Evolutionary conservation across 2,113 vertebrate genomes (phyloP).

Genomic region (Pelodiscus sinensis): DNA sequence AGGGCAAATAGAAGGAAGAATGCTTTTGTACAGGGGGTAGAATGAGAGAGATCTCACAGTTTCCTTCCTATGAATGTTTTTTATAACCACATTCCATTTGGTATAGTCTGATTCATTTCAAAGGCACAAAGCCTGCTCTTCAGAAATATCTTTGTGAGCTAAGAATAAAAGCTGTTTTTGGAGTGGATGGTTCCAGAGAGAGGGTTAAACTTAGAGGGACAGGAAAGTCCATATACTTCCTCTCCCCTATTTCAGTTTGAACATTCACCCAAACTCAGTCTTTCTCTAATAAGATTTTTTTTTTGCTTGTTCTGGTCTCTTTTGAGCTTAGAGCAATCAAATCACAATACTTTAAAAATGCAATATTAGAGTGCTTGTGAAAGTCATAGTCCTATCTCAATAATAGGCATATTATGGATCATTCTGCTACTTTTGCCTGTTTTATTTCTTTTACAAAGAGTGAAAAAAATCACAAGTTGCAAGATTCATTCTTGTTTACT

Average conservation of each 20-base stretch:
- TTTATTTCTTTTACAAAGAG: not conserved
- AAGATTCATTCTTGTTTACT: not conserved
- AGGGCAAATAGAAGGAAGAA: not conserved
- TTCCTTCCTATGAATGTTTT: not conserved
- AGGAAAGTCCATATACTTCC: not conserved
- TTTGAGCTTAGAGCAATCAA: not conserved
- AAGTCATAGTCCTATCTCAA: rapidly evolving
- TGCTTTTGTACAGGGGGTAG: not conserved
- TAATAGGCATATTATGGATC: not conserved
- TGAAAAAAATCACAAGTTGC: not conserved
- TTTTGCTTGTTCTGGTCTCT: not conserved
- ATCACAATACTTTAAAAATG: not conserved
- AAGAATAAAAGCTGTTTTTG: not conserved
- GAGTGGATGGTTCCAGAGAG: not conserved
- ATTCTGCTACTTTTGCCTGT: not conserved
- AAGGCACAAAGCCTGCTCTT: not conserved
- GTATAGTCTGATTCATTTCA: not conserved
- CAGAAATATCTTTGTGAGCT: not conserved
- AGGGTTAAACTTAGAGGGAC: not conserved
- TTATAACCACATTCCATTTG: not conserved
- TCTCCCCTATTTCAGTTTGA: not conserved
- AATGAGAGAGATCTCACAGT: not conserved
- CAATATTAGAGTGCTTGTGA: rapidly evolving
- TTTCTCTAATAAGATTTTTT: not conserved
- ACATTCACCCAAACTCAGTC: not conserved